Conservation (phyloP, 2,888 invertebrate species). For the Euplagia quadripunctaria region DNA sequence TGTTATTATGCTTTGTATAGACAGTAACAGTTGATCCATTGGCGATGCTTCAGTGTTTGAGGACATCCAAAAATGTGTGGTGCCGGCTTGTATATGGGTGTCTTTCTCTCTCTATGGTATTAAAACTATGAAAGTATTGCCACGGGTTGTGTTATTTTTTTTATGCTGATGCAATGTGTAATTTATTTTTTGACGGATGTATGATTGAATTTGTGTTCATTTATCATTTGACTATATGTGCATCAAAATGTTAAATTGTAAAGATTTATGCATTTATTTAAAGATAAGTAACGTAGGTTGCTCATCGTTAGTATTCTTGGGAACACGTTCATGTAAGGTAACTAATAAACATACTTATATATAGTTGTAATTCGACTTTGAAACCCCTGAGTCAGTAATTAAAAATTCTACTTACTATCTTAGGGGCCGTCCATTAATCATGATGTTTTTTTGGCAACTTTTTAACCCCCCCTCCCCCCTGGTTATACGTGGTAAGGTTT, state of each 20-base stretch:
- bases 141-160: neutral
- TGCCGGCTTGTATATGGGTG: neutral
- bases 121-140: neutral
- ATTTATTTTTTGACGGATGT: neutral
- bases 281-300: neutral
- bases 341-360: neutral
- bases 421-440: too few species aligned
- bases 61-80: neutral
- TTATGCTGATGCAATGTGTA: neutral
- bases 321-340: neutral
- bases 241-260: neutral
- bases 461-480: too few species aligned
- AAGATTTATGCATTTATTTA: neutral
- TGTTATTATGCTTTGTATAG: too few species aligned
- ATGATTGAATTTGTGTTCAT: neutral
- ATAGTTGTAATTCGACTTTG: neutral
- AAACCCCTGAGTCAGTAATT: neutral
- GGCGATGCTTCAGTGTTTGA: neutral
- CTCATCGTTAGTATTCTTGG: neutral
- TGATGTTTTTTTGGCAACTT: too few species aligned
- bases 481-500: too few species aligned
- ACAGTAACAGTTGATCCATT: too few species aligned
- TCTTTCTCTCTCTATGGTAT: too few species aligned
- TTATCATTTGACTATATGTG: neutral
- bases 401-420: neutral